Evolutionary conservation across 2,888 invertebrate genomes (phyloP).

Genomic region (Caenorhabditis wallacei): DNA sequence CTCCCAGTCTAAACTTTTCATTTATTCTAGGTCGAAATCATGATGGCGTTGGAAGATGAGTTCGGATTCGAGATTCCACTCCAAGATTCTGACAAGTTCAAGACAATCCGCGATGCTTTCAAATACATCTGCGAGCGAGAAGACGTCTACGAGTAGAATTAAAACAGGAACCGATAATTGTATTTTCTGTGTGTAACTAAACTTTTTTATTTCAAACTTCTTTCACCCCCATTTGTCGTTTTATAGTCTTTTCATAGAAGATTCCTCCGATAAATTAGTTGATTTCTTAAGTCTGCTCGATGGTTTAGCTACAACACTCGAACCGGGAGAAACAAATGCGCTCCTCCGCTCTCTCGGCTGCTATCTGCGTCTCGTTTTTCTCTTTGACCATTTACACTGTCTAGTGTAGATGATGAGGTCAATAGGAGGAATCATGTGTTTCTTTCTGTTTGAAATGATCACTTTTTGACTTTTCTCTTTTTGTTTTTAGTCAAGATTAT

Average conservation of each 20-base stretch:
- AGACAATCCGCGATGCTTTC: slow-evolving; percentile 67
- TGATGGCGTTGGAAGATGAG: slow-evolving; percentile 99
- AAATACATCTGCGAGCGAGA: slow-evolving; percentile 76
- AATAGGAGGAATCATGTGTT: slow-evolving; percentile 49
- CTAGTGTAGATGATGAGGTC: slow-evolving; percentile 24
- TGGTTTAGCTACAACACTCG: not conserved
- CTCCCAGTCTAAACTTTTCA: too few species aligned
- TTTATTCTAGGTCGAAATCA: slow-evolving; percentile 90
- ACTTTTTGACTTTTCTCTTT: not conserved
- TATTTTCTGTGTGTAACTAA: slow-evolving; percentile 40
- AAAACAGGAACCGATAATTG: slow-evolving; percentile 24
- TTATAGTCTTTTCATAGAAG: slow-evolving; percentile 10
- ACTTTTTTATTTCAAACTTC: slow-evolving; percentile 17
- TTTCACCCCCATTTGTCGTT: not conserved
- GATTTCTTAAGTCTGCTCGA: not conserved
- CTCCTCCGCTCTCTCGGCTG: slow-evolving; percentile 20
- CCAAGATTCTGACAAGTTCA: slow-evolving; percentile 74
- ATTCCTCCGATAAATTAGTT: slow-evolving; percentile 36
- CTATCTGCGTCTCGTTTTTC: slow-evolving; percentile 23
- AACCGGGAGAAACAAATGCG: slow-evolving; percentile 26
- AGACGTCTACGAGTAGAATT: slow-evolving; percentile 73
- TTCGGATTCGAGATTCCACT: slow-evolving; percentile 87
- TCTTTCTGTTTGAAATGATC: not conserved
- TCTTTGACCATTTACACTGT: not conserved
- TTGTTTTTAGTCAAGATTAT: too few species aligned